These are phyloP conservation scores for Chrysina gloriosa DNA, from an alignment of 2,888 invertebrate species.

Conservation along the genomic window DNA sequence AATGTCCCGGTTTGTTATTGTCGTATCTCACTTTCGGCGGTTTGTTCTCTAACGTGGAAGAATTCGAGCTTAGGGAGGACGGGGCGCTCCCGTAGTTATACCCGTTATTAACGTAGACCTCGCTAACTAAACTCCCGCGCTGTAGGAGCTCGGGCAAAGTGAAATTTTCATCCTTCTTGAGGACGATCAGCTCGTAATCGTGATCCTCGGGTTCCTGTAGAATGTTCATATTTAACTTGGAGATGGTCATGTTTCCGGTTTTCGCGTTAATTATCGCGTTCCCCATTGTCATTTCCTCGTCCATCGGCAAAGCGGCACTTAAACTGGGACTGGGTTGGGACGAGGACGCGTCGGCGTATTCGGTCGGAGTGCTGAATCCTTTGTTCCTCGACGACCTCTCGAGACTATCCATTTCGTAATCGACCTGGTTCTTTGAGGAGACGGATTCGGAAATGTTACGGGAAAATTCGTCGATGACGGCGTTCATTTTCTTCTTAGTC, in stretches of 20 bases:
- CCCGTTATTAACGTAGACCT: conserved; percentile 83
- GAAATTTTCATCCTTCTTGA: conserved; percentile 54
- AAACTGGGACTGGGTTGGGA: conserved; percentile 80
- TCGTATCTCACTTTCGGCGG: conserved; percentile 66
- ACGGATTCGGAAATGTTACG: conserved; percentile 26
- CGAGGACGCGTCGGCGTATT: conserved; percentile 73
- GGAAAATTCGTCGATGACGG: conserved; percentile 67
- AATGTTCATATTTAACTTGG: conserved; percentile 58
- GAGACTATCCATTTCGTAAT: conserved; percentile 81
- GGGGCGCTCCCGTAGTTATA: conserved; percentile 73
- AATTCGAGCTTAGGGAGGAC: conserved; percentile 70
- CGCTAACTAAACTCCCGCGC: conserved; percentile 73
- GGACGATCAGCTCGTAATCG: conserved; percentile 65
- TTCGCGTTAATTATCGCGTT: conserved; percentile 78
- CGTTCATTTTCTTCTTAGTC: conserved; percentile 72
- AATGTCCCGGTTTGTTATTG: conserved; percentile 78
- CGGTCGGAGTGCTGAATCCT: conserved; percentile 71
- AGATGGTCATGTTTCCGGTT: conserved; percentile 69
- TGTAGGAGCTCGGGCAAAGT: conserved; percentile 66
- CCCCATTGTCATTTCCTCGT: conserved; percentile 83
- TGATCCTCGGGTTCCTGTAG: conserved; percentile 59
- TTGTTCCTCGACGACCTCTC: conserved; percentile 71
- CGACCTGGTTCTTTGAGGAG: conserved; percentile 53
- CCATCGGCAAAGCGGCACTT: conserved; percentile 79
- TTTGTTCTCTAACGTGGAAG: conserved; percentile 65